Evolutionary conservation across 1,140 invertebrate genomes (phyloP).

Genomic region (Zelostemma sp.): DNA sequence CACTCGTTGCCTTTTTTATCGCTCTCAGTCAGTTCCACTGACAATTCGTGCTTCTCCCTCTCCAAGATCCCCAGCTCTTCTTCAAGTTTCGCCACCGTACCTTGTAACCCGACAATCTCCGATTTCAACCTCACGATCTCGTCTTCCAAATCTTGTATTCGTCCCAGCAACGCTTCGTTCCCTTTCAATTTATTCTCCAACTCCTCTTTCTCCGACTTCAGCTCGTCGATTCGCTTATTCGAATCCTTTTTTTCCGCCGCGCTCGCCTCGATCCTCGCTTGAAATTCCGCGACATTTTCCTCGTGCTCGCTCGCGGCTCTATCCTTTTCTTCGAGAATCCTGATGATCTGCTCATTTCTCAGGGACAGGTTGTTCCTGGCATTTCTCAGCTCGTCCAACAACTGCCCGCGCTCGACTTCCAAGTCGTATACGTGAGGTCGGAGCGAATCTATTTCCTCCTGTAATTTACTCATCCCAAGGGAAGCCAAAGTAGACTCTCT

Average conservation of each 20-base stretch:
- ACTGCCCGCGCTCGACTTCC: conserved; percentile 30
- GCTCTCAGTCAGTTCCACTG: conserved; percentile 7
- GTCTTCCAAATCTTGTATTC: conserved; percentile 13
- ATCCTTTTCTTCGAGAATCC: conserved; percentile 43
- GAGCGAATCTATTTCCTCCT: conserved; percentile 41
- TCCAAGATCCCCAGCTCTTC: conserved; percentile 5
- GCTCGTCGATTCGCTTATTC: conserved; percentile 26
- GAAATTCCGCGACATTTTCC: conserved; percentile 18
- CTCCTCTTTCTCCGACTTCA: conserved; percentile 17
- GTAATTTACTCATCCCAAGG: conserved; percentile 23
- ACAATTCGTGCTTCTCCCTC: conserved; percentile 23
- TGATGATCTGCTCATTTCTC: conserved; percentile 49
- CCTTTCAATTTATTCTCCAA: conserved; percentile 26
- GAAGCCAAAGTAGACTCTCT: conserved; percentile 29
- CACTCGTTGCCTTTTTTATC: too few species aligned
- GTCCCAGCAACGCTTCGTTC: conserved; percentile 3
- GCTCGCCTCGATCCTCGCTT: conserved; percentile 32
- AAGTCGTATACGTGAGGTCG: conserved; percentile 43
- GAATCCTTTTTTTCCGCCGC: conserved; percentile 20
- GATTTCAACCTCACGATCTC: conserved; percentile 13
- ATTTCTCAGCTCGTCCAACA: conserved; percentile 42
- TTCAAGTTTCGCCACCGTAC: not conserved
- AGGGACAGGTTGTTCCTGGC: conserved; percentile 31
- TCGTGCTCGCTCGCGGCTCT: conserved; percentile 11
- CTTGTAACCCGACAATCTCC: conserved; percentile 14